phyloP scores from a whole-genome alignment of 2,888 invertebrate species.

The Itoplectis maculator region DNA sequence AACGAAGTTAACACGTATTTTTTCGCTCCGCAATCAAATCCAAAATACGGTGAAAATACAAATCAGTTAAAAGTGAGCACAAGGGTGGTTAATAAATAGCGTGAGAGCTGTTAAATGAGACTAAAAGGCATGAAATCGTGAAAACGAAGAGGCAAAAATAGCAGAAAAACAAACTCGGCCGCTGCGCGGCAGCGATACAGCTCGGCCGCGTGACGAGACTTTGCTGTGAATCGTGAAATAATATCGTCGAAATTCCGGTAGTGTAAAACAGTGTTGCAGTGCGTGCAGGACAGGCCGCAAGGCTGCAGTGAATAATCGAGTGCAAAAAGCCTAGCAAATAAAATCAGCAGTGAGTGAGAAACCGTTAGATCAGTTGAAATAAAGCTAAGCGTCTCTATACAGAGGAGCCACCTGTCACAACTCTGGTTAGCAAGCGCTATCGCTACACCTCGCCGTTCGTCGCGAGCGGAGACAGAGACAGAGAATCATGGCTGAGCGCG shows the following conservation, averaged over 20 bases:
- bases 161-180: background rate
- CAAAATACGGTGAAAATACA: constrained; percentile 6
- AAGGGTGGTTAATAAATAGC: background rate
- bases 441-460: background rate
- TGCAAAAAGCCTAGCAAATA: background rate
- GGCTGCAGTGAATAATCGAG: constrained; percentile 4
- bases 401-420: constrained; percentile 4
- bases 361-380: background rate
- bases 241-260: background rate
- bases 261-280: background rate
- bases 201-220: constrained; percentile 4
- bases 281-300: background rate
- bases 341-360: background rate
- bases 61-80: background rate
- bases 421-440: background rate
- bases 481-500: background rate
- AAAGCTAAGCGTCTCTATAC: background rate
- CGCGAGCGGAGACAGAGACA: background rate
- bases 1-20: background rate
- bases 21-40: background rate
- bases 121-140: constrained; percentile 7
- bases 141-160: background rate
- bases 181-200: constrained; percentile 4
- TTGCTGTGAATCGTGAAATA: background rate
- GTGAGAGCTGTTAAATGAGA: constrained; percentile 6